Evolutionary conservation across 2,797 vertebrate genomes (phyloP), one percentile per base, ranked within the genome.

Genomic region (Sus cebifrons): DNA sequence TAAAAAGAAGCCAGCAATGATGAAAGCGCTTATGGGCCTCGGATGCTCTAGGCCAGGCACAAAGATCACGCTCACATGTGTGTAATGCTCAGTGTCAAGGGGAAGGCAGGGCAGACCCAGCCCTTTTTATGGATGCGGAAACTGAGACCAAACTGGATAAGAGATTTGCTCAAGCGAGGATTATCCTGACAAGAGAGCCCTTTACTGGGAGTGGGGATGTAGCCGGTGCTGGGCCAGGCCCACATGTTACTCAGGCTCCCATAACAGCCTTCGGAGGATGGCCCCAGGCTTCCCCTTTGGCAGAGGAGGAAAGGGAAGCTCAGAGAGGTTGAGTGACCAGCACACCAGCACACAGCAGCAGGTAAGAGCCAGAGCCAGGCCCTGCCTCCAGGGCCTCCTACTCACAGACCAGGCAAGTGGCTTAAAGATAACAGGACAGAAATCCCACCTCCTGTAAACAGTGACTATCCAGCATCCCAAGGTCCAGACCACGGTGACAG

Each of bases 221-320:
- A 1, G 32, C 11, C 4, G 71, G 20, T 4, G 27, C 65, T 11
- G 52, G 36, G 49, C 32, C 1, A 7, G 73, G 49, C n/a, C 83
- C 25, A 12, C 18, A 0, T 0, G 0, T 2, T 32, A 6, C 14
- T 25, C n/a, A 27, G 0, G 3, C 32, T 8, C 40, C n/a, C n/a
- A 70, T 15, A 40, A 6, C 10, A 32, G 12, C 49, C 23, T 85
- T 36, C 0, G 0, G 44, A 44, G 25, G 58, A 16, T 0, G 8
- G 74, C 20, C 1, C 27, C 74, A 15, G 11, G 44, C 62, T 6
- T 13, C 1, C 14, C 27, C 54, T 25, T 15, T 6, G 2, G 81
- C 52, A 21, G n/a, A 54, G 15, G 44, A 40, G 52, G 11, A 89
- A n/a, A 36, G 0, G 2, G 14, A 73, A 17, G 29, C 49, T 29